phyloP scores from a whole-genome alignment of 1,140 invertebrate species.

The Psilanteris sp. region DNA sequence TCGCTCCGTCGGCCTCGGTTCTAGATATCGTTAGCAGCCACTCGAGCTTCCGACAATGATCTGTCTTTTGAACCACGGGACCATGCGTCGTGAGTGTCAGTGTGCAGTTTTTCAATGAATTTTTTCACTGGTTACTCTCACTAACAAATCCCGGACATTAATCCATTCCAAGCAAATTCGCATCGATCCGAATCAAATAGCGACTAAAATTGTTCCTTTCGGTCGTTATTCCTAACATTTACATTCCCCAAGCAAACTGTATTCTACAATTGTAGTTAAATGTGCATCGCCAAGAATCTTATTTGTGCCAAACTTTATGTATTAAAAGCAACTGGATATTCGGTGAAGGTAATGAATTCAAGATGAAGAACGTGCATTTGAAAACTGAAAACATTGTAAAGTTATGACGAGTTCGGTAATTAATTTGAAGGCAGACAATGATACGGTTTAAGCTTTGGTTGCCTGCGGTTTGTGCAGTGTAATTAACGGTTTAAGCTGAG shows the following conservation, averaged over 20 bases:
- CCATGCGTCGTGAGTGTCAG: constrained; percentile 40
- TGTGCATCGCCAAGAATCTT: too few relatives aligned
- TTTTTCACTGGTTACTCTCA: too few relatives aligned
- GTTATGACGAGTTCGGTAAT: constrained; percentile 7
- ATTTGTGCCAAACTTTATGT: too few relatives aligned
- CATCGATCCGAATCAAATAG: background rate
- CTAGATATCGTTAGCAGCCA: constrained; percentile 62
- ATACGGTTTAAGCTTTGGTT: constrained; percentile 36
- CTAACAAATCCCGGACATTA: too few relatives aligned
- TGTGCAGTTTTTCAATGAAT: constrained; percentile 23
- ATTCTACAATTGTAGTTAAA: too few relatives aligned
- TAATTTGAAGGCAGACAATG: constrained; percentile 16
- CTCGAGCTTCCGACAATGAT: constrained; percentile 62
- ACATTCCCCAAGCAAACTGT: too few relatives aligned
- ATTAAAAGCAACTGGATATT: background rate
- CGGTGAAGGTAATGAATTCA: background rate
- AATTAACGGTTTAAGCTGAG: constrained; percentile 11
- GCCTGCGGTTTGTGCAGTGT: constrained; percentile 14
- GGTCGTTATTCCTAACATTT: too few relatives aligned
- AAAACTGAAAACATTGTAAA: constrained; percentile 5
- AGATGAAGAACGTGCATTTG: constrained; percentile 6
- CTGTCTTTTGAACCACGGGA: constrained; percentile 50
- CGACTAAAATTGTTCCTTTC: too few relatives aligned
- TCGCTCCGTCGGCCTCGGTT: constrained; percentile 57
- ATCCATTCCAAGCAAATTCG: background rate